Percentiles rank a stretch among this genome's conserved stretches.
Evolutionary conservation across 2,797 vertebrate species (phyloP).

Genomic region (Alexandromys oeconomus): DNA sequence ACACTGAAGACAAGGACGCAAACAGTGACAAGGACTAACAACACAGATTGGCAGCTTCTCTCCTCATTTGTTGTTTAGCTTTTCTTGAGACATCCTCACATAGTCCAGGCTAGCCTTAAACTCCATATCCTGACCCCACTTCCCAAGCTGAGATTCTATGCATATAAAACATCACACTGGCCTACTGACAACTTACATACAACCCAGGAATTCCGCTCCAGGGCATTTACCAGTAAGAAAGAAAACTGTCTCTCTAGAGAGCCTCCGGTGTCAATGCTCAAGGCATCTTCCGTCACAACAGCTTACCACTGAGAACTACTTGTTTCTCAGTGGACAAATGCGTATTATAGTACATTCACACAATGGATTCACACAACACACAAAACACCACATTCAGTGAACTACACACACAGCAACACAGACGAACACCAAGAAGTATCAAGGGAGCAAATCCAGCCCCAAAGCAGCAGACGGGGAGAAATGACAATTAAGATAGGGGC

Average conservation of each 20-base stretch:
- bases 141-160: neutral
- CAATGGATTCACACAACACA: neutral
- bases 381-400: neutral
- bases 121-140: neutral
- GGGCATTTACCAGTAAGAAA: constrained; percentile 20
- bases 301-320: neutral
- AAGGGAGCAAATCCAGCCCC: neutral
- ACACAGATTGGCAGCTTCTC: neutral
- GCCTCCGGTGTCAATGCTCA: neutral
- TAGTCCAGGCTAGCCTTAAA: neutral
- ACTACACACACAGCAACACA: neutral
- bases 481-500: neutral
- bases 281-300: neutral
- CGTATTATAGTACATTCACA: neutral
- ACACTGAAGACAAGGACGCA: neutral
- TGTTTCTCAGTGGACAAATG: neutral
- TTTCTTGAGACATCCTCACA: neutral
- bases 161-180: neutral
- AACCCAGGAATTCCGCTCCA: neutral
- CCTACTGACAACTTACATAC: neutral
- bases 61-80: neutral
- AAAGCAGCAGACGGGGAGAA: neutral
- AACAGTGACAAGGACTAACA: neutral
- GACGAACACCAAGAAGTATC: neutral
- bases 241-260: neutral